Conservation (phyloP, 30 jellyfish, hydroid and myxozoan species). For the Turritopsis rubra region DNA sequence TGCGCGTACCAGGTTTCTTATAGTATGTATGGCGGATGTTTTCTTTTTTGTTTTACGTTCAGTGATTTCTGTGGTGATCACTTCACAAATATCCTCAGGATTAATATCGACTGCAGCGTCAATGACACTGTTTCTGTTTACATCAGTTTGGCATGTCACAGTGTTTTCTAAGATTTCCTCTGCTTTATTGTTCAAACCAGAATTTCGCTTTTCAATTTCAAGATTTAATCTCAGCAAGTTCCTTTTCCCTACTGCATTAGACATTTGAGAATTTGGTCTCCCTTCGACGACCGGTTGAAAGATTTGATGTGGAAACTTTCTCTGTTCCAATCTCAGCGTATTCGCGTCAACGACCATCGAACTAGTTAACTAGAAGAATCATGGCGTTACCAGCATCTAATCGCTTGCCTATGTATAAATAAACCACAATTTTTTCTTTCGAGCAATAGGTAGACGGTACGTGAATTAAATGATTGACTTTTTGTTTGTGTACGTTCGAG, state of each 20-base stretch:
- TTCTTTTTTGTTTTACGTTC: slow-evolving; percentile 36
- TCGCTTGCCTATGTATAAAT: not conserved
- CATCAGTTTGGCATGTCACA: slow-evolving; percentile 11
- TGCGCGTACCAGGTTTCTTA: slow-evolving; percentile 28
- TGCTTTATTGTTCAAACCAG: slow-evolving; percentile 3
- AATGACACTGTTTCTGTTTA: slow-evolving; percentile 25
- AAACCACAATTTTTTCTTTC: not conserved
- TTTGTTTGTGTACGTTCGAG: not conserved
- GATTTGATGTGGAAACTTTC: not conserved
- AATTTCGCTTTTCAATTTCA: slow-evolving; percentile 10
- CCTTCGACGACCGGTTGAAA: not conserved
- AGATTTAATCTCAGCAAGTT: slow-evolving; percentile 20
- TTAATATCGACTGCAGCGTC: not conserved
- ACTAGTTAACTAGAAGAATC: not conserved
- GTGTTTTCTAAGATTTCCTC: not conserved
- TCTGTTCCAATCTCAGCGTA: not conserved
- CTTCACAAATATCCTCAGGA: slow-evolving; percentile 32
- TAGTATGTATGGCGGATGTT: slow-evolving; percentile 20
- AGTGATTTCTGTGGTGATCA: slow-evolving; percentile 33
- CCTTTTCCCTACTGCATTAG: slow-evolving; percentile 9
- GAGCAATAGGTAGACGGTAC: not conserved
- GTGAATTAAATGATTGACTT: too few relatives aligned
- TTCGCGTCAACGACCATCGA: not conserved
- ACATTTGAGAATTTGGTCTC: not conserved
- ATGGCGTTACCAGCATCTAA: not conserved